These are phyloP conservation scores for Mythimna albipuncta DNA, from an alignment of 2,888 invertebrate species.

Conservation along the genomic window DNA sequence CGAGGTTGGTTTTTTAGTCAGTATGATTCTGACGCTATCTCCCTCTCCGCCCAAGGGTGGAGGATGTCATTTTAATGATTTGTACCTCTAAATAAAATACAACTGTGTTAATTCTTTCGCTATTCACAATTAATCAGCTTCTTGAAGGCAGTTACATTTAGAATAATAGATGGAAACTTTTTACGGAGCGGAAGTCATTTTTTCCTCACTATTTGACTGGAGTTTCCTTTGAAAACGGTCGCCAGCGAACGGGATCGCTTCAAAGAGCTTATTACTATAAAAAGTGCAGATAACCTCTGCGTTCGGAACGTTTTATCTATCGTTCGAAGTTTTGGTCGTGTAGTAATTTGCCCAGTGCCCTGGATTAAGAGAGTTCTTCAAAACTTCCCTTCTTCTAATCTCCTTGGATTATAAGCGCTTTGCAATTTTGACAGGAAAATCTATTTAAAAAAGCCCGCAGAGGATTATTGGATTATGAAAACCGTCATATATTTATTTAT, in stretches of 20 bases:
- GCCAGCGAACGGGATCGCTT: slow-evolving; percentile 49
- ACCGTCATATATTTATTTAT: too few species aligned
- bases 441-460: not conserved
- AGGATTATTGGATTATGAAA: slow-evolving; percentile 11
- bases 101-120: slow-evolving; percentile 28
- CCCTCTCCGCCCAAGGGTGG: too few species aligned
- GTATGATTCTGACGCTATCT: too few species aligned
- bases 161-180: slow-evolving; percentile 34
- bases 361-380: slow-evolving; percentile 4
- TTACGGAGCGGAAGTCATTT: slow-evolving; percentile 30
- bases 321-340: slow-evolving; percentile 45
- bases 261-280: slow-evolving; percentile 63
- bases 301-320: slow-evolving; percentile 41
- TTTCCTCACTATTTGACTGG: slow-evolving; percentile 51
- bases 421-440: not conserved
- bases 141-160: slow-evolving; percentile 16
- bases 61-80: too few species aligned
- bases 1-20: too few species aligned
- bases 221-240: slow-evolving; percentile 50
- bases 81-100: too few species aligned
- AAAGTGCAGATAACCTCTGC: slow-evolving; percentile 51
- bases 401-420: not conserved
- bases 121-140: slow-evolving; percentile 35
- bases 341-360: slow-evolving; percentile 20
- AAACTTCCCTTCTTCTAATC: not conserved